Evolutionary conservation across 2,113 vertebrate species (phyloP).

Genomic region (Tetrao urogallus): DNA sequence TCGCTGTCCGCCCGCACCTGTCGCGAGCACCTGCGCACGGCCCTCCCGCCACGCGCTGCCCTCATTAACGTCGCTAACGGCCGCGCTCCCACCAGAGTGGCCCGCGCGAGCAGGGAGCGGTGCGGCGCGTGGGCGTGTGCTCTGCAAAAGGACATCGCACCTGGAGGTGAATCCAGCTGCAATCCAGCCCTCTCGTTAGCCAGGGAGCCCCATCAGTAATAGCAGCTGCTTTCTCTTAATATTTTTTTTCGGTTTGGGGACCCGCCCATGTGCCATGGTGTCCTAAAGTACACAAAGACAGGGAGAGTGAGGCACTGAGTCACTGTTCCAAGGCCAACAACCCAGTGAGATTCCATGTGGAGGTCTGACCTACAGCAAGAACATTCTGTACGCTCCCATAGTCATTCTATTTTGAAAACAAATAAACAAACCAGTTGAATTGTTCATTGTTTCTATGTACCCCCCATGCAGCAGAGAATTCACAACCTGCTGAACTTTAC

Average conservation of each 20-base stretch:
- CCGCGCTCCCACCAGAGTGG: too few relatives aligned
- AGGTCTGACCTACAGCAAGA: not conserved
- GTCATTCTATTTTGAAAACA: not conserved
- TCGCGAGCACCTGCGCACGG: not conserved
- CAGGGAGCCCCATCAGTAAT: not conserved
- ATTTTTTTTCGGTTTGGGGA: not conserved
- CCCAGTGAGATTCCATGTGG: not conserved
- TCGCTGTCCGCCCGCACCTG: too few relatives aligned
- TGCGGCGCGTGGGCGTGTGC: fast-evolving
- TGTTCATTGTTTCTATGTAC: not conserved
- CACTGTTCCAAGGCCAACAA: not conserved
- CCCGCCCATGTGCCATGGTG: too few relatives aligned
- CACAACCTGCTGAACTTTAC: not conserved
- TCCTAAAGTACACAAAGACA: fast-evolving
- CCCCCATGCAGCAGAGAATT: not conserved
- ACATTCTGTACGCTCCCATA: not conserved
- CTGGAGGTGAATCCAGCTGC: not conserved
- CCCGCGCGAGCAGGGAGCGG: fast-evolving
- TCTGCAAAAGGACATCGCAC: not conserved
- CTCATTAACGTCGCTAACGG: not conserved
- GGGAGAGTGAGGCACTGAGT: not conserved
- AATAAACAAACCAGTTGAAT: not conserved
- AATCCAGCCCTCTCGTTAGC: too few relatives aligned
- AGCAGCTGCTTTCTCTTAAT: not conserved
- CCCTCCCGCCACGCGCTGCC: not conserved